Evolutionary conservation across 2,113 vertebrate species (phyloP).

Genomic region (Pithys albifrons): DNA sequence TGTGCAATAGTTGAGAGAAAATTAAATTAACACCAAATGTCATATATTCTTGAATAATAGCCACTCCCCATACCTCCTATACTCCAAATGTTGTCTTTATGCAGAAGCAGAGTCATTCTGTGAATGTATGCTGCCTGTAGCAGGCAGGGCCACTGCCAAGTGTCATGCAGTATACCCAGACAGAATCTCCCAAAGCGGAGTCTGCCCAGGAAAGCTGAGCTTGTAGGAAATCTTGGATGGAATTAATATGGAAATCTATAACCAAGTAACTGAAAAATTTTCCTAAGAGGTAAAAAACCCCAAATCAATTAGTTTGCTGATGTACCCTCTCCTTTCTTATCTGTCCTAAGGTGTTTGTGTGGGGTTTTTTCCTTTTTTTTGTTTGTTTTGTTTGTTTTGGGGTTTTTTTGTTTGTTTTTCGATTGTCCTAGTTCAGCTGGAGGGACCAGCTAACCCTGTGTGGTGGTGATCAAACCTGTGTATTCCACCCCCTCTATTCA

Average conservation of each 20-base stretch:
- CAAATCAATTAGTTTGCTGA: not conserved
- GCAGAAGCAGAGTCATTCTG: not conserved
- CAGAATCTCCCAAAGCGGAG: not conserved
- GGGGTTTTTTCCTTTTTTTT: not conserved
- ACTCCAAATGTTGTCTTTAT: not conserved
- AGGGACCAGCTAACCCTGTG: too few species aligned
- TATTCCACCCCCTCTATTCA: too few species aligned
- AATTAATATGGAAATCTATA: not conserved
- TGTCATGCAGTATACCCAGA: rapidly evolving
- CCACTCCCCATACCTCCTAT: not conserved
- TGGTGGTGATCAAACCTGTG: too few species aligned
- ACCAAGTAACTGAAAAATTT: not conserved
- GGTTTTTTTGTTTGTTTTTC: too few species aligned
- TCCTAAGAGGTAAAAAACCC: not conserved
- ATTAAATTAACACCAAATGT: not conserved
- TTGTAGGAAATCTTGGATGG: not conserved
- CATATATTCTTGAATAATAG: not conserved
- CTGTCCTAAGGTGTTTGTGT: not conserved
- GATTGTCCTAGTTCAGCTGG: too few species aligned
- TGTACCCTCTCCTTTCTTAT: not conserved
- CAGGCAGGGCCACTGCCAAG: not conserved
- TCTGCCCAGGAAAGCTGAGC: not conserved
- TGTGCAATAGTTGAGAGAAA: not conserved
- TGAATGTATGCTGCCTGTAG: not conserved
- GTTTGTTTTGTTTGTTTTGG: too few species aligned